Evolutionary conservation across 2,888 invertebrate genomes (phyloP), one percentile per base, ranked within the genome.

Genomic region (Gastrophysa polygoni): DNA sequence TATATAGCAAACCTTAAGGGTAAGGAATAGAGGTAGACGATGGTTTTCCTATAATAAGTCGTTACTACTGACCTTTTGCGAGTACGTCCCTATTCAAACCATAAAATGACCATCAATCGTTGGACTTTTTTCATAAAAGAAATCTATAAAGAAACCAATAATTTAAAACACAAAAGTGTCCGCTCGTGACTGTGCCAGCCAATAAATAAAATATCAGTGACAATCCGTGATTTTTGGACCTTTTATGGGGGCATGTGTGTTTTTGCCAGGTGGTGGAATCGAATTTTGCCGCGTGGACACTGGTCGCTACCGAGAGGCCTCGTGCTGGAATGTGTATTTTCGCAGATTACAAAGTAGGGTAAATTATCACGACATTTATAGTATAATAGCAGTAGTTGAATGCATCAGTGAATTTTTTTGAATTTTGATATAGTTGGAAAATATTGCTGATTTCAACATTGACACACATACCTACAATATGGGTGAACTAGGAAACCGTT

Each of bases 151-250:
- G 68, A 66, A 71, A 70, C 67, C 65, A 69, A 69, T 68, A 70
- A 70, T 71, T 69, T 70, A 68, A 68, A 69, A 63, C 64, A 72
- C 69, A 73, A 71, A 72, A 68, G 69, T 68, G 71, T 67, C 71
- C 71, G 73, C 69, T 72, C 72, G 71, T 72, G 73, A 71, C 69
- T 69, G 63, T 69, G 66, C 66, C 67, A 71, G 70, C 77, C 77
- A 78, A 80, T 80, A 80, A 80, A 80, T 80, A 80, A 80, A 79
- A 80, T 80, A 80, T 80, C 80, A 79, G 76, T 80, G 80, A 80
- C 80, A 80, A 77, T 78, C 72, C 73, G 70, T 72, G 75, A 75
- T 76, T 75, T 74, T 72, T 72, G 71, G 67, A 71, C 71, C 74
- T 74, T 77, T 76, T 77, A 70, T 71, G 58, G 58, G 66, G 60